Evolutionary conservation across 2,797 vertebrate genomes (phyloP).

Genomic region (Dryobates pubescens): DNA sequence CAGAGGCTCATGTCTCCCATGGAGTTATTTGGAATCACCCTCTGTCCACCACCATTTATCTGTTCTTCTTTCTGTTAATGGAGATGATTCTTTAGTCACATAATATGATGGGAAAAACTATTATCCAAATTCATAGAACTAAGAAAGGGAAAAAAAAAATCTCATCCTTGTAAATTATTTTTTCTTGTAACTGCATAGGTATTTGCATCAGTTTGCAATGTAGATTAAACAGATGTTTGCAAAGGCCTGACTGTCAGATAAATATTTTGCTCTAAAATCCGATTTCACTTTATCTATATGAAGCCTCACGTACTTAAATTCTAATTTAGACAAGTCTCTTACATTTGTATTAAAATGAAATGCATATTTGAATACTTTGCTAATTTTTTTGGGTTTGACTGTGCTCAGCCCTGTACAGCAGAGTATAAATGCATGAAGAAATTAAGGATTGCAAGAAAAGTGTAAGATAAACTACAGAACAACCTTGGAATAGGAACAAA

Average conservation of each 20-base stretch:
- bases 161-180: not conserved
- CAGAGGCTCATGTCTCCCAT: not conserved
- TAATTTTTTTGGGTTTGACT: not conserved
- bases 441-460: not conserved
- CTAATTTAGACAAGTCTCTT: not conserved
- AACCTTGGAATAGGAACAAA: not conserved
- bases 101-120: not conserved
- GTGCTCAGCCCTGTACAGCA: not conserved
- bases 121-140: not conserved
- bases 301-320: not conserved
- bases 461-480: not conserved
- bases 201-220: not conserved
- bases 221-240: not conserved
- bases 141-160: not conserved
- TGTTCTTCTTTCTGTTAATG: not conserved
- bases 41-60: rapidly evolving
- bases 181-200: not conserved
- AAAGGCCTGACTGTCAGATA: not conserved
- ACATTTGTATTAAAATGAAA: not conserved
- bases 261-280: not conserved
- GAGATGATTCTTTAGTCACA: not conserved
- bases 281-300: not conserved
- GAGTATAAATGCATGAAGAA: not conserved
- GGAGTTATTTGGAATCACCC: rapidly evolving
- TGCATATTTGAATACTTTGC: not conserved